A percentile compares a stretch with the other conserved stretches of the same genome.
These are phyloP conservation scores for Nibea albiflora DNA, from an alignment of 2,113 vertebrate genomes.

Conservation along the genomic window DNA sequence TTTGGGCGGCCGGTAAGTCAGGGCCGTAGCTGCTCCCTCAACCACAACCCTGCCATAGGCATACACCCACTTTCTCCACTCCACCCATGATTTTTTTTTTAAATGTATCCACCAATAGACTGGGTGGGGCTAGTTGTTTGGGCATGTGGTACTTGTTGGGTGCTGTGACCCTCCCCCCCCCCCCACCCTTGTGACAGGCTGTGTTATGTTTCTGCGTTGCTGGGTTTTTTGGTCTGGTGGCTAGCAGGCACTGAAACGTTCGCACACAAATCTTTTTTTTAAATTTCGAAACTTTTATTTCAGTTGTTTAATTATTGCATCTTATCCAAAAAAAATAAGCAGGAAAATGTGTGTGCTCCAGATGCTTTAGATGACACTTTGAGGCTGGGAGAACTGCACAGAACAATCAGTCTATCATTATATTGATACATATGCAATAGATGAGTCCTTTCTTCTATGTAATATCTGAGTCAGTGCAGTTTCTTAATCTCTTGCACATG, in stretches of 20 bases:
- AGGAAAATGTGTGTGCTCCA: background rate
- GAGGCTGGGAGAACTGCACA: conserved; percentile 6
- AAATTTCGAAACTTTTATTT: conserved; percentile 1
- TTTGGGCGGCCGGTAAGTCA: conserved; percentile 99
- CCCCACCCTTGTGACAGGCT: conserved; percentile 54
- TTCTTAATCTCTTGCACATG: conserved; percentile 10
- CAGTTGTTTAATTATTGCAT: conserved; percentile 1
- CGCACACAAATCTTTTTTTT: conserved; percentile 9
- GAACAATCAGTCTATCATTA: background rate
- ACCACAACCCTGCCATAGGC: conserved; percentile 59
- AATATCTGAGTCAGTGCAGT: background rate
- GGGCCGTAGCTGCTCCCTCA: conserved; percentile 73
- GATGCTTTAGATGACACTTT: background rate
- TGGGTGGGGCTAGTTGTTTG: conserved; percentile 70
- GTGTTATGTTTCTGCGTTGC: conserved; percentile 55
- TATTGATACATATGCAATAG: conserved; percentile 1
- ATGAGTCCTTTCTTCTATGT: background rate
- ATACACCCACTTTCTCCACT: conserved; percentile 57
- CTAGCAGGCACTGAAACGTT: conserved; percentile 51
- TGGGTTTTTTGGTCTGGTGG: conserved; percentile 62
- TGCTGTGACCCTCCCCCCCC: conserved; percentile 62
- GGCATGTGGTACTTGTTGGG: conserved; percentile 74
- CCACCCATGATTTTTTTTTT: conserved; percentile 48
- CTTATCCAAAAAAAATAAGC: conserved; percentile 11
- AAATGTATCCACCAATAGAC: conserved; percentile 52